Base-by-base conservation (phyloP, 37 sponge, comb jelly and placozoan species). In the Cladorhizidae sp. region DNA sequence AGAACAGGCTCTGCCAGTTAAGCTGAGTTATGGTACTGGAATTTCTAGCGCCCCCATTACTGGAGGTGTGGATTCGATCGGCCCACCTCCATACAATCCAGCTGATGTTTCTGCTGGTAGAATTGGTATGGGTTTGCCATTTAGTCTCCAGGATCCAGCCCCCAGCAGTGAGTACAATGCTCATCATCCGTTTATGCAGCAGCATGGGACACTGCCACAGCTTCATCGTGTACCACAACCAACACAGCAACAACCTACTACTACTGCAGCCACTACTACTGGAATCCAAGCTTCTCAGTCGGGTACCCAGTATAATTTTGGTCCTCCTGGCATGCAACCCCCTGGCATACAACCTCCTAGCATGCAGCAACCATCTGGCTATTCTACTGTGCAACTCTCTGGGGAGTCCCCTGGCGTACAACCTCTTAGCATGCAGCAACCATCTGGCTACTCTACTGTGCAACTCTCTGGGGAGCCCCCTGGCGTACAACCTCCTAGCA, bases 1-100 rank as follows among this genome's bases (percentile, higher is more conserved):
- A 18, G 59, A 56, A 8, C 79, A 73, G 41, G 77, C 86, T 12
- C 65, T 79, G 29, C 77, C 86, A 38, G 7, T 69, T 25, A 82
- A 82, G 31, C 32, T 82, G 65, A 64, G 50, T 32, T 62, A 73
- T 62, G 51, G 25, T 29, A 50, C 74, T 18, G 43, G n/a, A 0
- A 49, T 12, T 64, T 3, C 40, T 7, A 57, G 52, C 49, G 49
- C 75, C 26, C 0, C 32, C 14, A 31, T 28, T 61, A 56, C 74
- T 2, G 43, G n/a, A 0, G 26, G 38, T 45, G 0, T 58, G 31
- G 69, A 70, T 65, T 45, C 75, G 9, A 9, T 31, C 14, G 41
- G 58, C 25, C 73, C 73, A 12, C 78, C 79, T 40, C 79, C 68
- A 8, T 72, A 67, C 28, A 45, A 67, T 23, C 72, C 74, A 37